Percentiles rank a stretch among this genome's conserved stretches.
phyloP scores from a whole-genome alignment of 2,113 vertebrate genomes.

The Pleuronectes platessa region DNA sequence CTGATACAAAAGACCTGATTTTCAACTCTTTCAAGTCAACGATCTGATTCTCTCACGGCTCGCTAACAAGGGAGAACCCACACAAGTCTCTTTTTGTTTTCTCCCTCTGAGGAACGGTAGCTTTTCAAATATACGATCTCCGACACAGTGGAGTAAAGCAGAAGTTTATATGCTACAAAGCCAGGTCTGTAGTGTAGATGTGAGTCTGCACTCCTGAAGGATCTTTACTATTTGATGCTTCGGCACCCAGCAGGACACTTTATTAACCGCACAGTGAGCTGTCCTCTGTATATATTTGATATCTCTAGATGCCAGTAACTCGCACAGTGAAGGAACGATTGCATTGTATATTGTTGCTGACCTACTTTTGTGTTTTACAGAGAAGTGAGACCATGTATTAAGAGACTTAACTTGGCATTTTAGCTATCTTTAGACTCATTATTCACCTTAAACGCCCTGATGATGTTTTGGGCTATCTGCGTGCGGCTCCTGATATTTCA shows the following conservation, averaged over 20 bases:
- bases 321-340: not conserved
- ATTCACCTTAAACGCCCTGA: not conserved
- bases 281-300: not conserved
- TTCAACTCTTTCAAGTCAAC: slow-evolving; percentile 55
- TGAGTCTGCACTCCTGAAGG: not conserved
- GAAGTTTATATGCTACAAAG: slow-evolving; percentile 2
- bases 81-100: slow-evolving; percentile 12
- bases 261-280: not conserved
- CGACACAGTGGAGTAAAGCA: not conserved
- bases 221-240: not conserved
- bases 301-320: not conserved
- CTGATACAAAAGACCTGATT: slow-evolving; percentile 55
- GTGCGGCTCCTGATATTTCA: slow-evolving; percentile 9
- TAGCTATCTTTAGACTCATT: not conserved
- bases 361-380: not conserved
- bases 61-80: slow-evolving; percentile 21
- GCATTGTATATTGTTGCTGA: not conserved
- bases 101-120: not conserved
- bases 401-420: not conserved
- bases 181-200: not conserved
- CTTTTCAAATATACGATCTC: slow-evolving; percentile 12
- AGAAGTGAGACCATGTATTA: not conserved
- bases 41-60: slow-evolving; percentile 34
- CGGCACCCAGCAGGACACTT: not conserved
- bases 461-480: not conserved